Conservation (phyloP, 2,113 vertebrate species). For the Cyanocitta stelleri region DNA sequence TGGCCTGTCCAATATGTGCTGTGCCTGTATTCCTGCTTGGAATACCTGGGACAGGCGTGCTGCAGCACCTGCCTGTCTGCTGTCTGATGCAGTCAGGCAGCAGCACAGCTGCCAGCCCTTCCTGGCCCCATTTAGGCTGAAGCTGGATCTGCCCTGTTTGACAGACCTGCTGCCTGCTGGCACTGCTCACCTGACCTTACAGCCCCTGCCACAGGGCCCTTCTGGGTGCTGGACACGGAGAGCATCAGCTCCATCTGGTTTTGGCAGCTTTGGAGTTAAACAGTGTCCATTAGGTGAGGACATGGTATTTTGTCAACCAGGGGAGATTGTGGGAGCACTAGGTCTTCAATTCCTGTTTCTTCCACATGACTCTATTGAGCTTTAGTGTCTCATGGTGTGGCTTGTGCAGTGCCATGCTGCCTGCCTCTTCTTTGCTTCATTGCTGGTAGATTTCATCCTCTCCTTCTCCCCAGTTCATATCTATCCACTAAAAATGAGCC, state of each 20-base stretch:
- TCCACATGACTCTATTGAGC: rapidly evolving
- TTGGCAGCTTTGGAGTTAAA: neutral
- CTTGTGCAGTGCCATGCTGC: neutral
- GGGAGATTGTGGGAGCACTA: neutral
- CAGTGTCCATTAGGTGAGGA: neutral
- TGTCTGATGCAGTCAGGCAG: neutral
- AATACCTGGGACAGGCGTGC: neutral
- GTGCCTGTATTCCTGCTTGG: neutral
- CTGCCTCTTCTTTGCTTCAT: neutral
- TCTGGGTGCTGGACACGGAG: neutral
- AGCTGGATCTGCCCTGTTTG: neutral
- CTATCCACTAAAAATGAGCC: neutral
- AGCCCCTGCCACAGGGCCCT: neutral
- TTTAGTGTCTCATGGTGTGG: neutral
- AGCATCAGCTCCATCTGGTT: neutral
- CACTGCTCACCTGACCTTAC: neutral
- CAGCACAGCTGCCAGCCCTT: neutral
- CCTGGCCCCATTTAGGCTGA: neutral
- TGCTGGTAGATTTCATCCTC: neutral
- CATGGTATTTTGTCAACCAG: neutral
- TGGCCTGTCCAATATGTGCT: neutral
- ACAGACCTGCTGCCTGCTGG: neutral
- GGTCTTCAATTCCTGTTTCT: neutral
- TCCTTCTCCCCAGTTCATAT: neutral
- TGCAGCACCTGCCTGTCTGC: neutral